Evolutionary conservation across 2,888 invertebrate species (phyloP), one percentile per base, ranked within the genome.

Genomic region (Syrista parreyssii): DNA sequence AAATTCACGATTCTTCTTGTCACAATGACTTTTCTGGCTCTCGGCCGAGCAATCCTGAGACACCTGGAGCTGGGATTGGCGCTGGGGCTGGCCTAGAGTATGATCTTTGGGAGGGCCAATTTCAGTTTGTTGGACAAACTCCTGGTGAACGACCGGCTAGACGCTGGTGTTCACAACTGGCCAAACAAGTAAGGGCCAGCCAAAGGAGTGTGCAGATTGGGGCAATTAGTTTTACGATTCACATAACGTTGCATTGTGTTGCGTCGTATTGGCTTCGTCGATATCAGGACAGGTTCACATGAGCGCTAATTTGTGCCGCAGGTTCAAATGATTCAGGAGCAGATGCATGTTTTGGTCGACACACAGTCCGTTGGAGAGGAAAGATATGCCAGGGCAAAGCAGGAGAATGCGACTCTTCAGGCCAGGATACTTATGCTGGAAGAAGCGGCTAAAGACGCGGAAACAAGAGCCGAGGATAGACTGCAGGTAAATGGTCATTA

Each of bases 311-410:
- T 75, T 87, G 87, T 85, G 84, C 92, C 92, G 33, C 93, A 98
- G 98, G 96, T 98, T 89, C 96, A 97, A 93, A 94, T 97, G 88
- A 94, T 98, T 82, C 98, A 98, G 92, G 97, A 97, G 90, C 98
- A 98, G 93, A 96, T 98, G 92, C 96, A 96, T 82, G 95, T 96
- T 79, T 93, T 98, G 86, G 96, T 96, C 75, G 98, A 98, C 91
- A 96, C 96, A 75, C 98, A 98, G 88, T 95, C 95, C 87, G 95
- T 96, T 78, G 96, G 96, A 12, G 98, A 98, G 91, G 97, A 98
- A 91, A 94, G 97, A 83, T 98, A 98, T 91, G 95, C 96, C 77
- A 94, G 97, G 87, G 96, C 96, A 78, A 98, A 98, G 92, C 96
- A 98, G 79, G 98, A 98, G 92, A 98, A 98, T 94, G 97, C 97